Percentiles rank a stretch among this genome's conserved stretches.
Conservation (phyloP, 37 sponge, comb jelly and placozoan species). For the Eunapius fragilis region DNA sequence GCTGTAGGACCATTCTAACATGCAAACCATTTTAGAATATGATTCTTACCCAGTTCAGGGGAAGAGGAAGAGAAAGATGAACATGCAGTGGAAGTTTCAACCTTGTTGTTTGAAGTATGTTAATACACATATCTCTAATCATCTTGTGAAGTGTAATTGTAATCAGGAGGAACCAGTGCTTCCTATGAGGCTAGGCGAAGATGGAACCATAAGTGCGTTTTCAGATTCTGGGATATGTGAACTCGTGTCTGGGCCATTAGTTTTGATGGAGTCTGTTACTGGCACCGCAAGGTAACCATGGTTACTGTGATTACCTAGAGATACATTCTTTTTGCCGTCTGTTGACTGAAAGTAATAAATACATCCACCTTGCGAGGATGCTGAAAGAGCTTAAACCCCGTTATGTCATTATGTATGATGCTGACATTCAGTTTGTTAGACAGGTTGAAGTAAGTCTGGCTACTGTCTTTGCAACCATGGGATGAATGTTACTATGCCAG, state of each 20-base stretch:
- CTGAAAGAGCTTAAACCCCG: constrained; percentile 65
- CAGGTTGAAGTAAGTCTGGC: constrained; percentile 77
- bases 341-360: background rate
- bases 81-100: background rate
- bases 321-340: background rate
- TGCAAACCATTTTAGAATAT: too few species aligned
- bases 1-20: too few species aligned
- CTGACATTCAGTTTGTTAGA: constrained; percentile 82
- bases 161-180: background rate
- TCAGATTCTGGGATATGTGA: constrained; percentile 15
- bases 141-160: too few species aligned
- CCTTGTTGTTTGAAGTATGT: background rate
- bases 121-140: too few species aligned
- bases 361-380: constrained; percentile 46
- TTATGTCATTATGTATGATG: constrained; percentile 88
- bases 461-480: background rate
- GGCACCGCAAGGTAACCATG: constrained; percentile 42
- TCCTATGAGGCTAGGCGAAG: background rate
- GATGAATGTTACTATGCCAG: constrained; percentile 23
- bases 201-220: background rate
- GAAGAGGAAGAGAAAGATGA: background rate
- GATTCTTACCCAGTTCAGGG: background rate
- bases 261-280: constrained; percentile 48
- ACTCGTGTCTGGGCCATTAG: constrained; percentile 36
- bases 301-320: background rate